Base-by-base conservation (phyloP, 2,797 vertebrate genomes). In the Xenopus petersii region DNA sequence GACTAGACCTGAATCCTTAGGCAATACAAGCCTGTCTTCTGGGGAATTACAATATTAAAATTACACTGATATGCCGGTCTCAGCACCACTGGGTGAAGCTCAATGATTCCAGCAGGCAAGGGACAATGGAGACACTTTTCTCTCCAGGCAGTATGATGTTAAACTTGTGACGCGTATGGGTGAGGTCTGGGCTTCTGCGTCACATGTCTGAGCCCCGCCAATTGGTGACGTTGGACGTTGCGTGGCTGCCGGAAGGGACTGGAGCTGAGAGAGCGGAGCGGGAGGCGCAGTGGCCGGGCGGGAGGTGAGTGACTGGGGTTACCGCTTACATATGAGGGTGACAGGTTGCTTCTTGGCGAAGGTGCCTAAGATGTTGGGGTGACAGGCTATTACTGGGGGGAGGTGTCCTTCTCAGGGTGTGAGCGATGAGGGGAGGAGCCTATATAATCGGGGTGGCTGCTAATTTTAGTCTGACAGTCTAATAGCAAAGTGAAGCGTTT, bases 161-260 rank as follows among this genome's bases (percentile, higher is more conserved):
- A 4, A 12, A 64, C 51, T 70, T 60, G 51, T 70, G 67, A 75
- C 12, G 36, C 36, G 30, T 16, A 13, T 21, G 30, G 49, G 26
- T 36, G 59, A 30, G 33, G 0, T 2, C 5, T 17, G 30, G 1
- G 36, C 4, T 42, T 30, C 5, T 42, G 61, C 11, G 16, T 63
- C 60, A 56, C 51, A 5, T 12, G 17, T 33, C 47, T 54, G 21
- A 17, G 24, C 54, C 72, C 10, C 12, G 73, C 42, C 61, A 9
- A n/a, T 2, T 58, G 49, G 1, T 70, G 74, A 75, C 74, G 74
- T 65, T 24, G 15, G 5, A 42, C 74, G 67, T 21, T 70, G 36
- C 67, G 67, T 70, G 74, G 64, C 67, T 30, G 67, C 49, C 67
- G 74, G 72, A 74, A 75, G 26, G 48, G 62, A 46, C 46, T 46